phyloP scores from a whole-genome alignment of 2,113 vertebrate genomes.

The Suncus etruscus region DNA sequence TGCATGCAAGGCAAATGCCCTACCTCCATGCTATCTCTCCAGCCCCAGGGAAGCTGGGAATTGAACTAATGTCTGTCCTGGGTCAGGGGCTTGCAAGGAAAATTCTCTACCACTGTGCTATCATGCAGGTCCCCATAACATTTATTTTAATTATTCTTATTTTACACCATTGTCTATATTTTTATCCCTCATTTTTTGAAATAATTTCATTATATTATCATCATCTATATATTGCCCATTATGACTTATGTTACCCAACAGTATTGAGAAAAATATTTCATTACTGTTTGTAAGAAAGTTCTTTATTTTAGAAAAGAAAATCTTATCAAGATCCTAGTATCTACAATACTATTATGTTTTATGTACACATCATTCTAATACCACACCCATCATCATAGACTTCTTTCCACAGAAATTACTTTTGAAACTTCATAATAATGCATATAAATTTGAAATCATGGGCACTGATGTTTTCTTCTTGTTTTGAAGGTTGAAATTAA shows the following conservation, averaged over 20 bases:
- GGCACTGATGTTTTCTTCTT: conserved; percentile 74
- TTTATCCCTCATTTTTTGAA: neutral
- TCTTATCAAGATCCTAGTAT: too few relatives aligned
- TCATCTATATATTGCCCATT: conserved; percentile 11
- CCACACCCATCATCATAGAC: too few relatives aligned
- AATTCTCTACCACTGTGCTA: too few relatives aligned
- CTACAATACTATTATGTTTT: too few relatives aligned
- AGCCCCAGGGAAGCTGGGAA: too few relatives aligned
- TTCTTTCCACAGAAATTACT: neutral
- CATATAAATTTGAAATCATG: conserved; percentile 58
- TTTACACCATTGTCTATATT: neutral
- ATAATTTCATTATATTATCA: neutral
- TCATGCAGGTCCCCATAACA: neutral
- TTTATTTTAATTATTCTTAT: conserved; percentile 42
- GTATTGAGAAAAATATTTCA: conserved; percentile 73
- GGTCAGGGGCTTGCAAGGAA: too few relatives aligned
- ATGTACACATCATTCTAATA: too few relatives aligned
- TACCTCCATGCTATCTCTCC: too few relatives aligned
- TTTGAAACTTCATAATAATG: conserved; percentile 79
- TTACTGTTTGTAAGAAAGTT: conserved; percentile 73
- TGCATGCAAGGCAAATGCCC: too few relatives aligned
- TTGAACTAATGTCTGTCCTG: too few relatives aligned
- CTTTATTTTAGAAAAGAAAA: too few relatives aligned
- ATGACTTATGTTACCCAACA: conserved; percentile 55
- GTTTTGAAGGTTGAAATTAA: conserved; percentile 84